These are phyloP conservation scores for Melinopterus prodromus DNA, from an alignment of 2,888 invertebrate genomes.

Conservation along the genomic window DNA sequence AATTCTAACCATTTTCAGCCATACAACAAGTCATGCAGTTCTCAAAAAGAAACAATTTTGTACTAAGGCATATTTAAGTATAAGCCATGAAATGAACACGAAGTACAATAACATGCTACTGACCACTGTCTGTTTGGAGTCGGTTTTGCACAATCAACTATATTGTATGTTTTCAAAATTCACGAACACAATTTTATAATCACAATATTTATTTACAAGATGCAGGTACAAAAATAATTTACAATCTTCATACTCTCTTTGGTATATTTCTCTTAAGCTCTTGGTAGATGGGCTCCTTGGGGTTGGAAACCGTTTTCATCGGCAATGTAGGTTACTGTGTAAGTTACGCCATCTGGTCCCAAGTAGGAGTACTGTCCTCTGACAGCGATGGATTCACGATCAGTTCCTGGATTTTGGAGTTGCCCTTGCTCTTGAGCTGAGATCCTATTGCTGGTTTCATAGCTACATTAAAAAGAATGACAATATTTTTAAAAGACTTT, in stretches of 20 bases:
- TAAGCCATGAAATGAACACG: too few relatives aligned
- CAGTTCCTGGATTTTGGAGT: slow-evolving; percentile 68
- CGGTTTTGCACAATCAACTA: too few relatives aligned
- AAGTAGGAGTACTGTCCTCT: slow-evolving; percentile 69
- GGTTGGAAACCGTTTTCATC: slow-evolving; percentile 70
- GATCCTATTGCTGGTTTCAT: slow-evolving; percentile 71
- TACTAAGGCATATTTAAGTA: too few relatives aligned
- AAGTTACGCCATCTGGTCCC: slow-evolving; percentile 68
- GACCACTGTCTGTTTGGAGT: too few relatives aligned
- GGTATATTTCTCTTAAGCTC: slow-evolving; percentile 9
- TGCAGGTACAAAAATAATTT: slow-evolving; percentile 23
- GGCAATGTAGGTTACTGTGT: slow-evolving; percentile 68
- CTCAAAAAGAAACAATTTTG: too few relatives aligned
- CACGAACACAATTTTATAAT: background rate
- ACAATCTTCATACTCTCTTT: background rate
- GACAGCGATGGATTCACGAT: slow-evolving; percentile 68
- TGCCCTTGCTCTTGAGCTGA: slow-evolving; percentile 68
- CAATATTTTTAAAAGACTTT: slow-evolving; percentile 19
- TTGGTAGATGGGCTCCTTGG: slow-evolving; percentile 61
- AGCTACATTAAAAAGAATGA: slow-evolving; percentile 56
- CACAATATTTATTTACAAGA: slow-evolving; percentile 10
- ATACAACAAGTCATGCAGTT: too few relatives aligned
- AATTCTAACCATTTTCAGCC: too few relatives aligned
- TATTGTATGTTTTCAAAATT: background rate
- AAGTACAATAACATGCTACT: too few relatives aligned